Base-by-base conservation (phyloP, 2,113 vertebrate genomes). In the Atrichornis clamosus region DNA sequence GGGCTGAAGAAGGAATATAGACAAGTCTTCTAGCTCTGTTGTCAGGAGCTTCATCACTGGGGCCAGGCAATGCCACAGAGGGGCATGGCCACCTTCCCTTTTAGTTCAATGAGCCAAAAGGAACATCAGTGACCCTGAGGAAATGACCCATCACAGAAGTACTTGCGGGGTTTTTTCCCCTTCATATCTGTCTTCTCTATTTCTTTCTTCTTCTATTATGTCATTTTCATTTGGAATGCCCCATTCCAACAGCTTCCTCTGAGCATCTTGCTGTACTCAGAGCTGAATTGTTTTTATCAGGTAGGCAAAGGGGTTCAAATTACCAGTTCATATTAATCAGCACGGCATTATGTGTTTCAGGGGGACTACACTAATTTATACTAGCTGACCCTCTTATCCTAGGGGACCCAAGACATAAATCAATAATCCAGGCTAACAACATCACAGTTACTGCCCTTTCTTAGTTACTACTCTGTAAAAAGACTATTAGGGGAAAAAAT, bases 391-490 rank as follows among this genome's bases (percentile, higher is more conserved):
- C 15, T 60, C 55, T 74, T 62, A 47, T 41, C 56, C 64, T 70
- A 24, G 81, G 53, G n/a, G 32, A 67, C 13, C 4, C 13, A 63
- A 74, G 22, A 37, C 22, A 32, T 67, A 78, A 46, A 73, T 75
- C 67, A 70, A 26, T 74, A 87, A 67, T 15, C 13, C 42, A 79
- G 42, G 23, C 23, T 74, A 81, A 75, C 19, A 12, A 46, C 12
- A 63, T 33, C 35, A 81, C 37, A 74, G n/a, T 46, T 62, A 58
- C 11, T 50, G 19, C 50, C 17, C 9, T 74, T 56, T 44, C 60
- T 89, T 72, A 83, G 84, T 90, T 63, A 74, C 52, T 49, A 74
- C 8, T 47, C 6, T 35, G 42, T 69, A 35, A 93, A 91, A 84
- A 58, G 1, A 44, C 13, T 46, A 15, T 3, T 30, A n/a, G 24